phyloP scores from a whole-genome alignment of 2,888 invertebrate species.

The Bellardia bayeri region DNA sequence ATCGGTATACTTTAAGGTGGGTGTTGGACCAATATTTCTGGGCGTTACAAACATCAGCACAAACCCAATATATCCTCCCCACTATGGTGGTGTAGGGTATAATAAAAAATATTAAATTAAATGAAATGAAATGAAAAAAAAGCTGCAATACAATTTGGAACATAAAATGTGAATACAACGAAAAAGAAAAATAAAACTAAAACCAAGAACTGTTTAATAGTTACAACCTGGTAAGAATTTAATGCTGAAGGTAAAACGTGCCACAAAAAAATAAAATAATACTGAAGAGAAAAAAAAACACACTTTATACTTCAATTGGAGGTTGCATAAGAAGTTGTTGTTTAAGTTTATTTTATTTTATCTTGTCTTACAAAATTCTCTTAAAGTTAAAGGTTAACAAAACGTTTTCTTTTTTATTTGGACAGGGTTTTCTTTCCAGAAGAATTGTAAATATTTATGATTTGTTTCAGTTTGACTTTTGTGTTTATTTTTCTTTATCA shows the following conservation, averaged over 20 bases:
- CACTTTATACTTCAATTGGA: conserved; percentile 40
- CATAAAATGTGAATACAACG: not conserved
- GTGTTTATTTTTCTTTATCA: not conserved
- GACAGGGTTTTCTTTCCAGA: not conserved
- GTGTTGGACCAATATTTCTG: too few species aligned
- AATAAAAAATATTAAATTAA: conserved; percentile 14
- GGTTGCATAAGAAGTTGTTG: conserved; percentile 47
- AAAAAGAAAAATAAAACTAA: not conserved
- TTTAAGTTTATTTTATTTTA: not conserved
- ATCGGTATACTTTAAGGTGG: too few species aligned
- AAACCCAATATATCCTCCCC: too few species aligned
- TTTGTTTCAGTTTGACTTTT: not conserved
- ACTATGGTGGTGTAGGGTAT: too few species aligned
- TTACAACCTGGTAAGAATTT: conserved; percentile 57
- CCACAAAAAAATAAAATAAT: conserved; percentile 29
- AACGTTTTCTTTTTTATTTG: not conserved
- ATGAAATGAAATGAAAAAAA: not conserved
- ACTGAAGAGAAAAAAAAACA: conserved; percentile 21
- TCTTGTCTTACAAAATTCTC: conserved; percentile 31
- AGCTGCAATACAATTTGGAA: not conserved
- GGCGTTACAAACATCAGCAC: too few species aligned
- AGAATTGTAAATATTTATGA: conserved; percentile 9
- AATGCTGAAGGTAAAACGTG: conserved; percentile 64
- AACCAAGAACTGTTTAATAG: conserved; percentile 37
- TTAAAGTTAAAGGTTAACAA: conserved; percentile 46